Conservation (phyloP, 1,140 invertebrate species). For the Trichonephila clavata region DNA sequence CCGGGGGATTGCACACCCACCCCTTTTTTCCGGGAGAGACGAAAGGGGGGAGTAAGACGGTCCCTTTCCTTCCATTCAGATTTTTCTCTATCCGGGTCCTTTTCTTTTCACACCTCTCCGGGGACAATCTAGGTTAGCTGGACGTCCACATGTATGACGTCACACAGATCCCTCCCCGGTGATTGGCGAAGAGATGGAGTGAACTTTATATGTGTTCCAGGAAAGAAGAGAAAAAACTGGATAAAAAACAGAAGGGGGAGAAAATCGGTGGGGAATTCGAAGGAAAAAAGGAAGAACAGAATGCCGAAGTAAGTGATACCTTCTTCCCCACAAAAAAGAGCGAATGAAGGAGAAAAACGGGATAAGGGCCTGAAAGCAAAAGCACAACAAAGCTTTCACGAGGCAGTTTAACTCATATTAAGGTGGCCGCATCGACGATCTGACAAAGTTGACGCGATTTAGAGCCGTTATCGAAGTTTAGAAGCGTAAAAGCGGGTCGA, state of each 20-base stretch:
- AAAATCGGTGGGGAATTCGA: slow-evolving; percentile 37
- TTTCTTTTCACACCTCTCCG: slow-evolving; percentile 54
- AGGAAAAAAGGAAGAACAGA: slow-evolving; percentile 29
- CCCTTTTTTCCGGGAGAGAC: slow-evolving; percentile 37
- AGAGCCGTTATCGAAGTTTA: slow-evolving; percentile 69
- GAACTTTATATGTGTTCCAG: slow-evolving; percentile 54
- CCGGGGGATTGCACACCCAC: slow-evolving; percentile 38
- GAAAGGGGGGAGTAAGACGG: slow-evolving; percentile 42
- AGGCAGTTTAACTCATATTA: slow-evolving; percentile 74
- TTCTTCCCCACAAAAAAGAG: slow-evolving; percentile 31
- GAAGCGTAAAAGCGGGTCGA: slow-evolving; percentile 55
- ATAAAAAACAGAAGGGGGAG: slow-evolving; percentile 11
- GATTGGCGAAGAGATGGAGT: slow-evolving; percentile 72
- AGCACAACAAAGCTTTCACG: slow-evolving; percentile 75
- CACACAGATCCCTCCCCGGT: slow-evolving; percentile 55
- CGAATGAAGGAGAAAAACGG: slow-evolving; percentile 63
- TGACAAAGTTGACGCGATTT: slow-evolving; percentile 72
- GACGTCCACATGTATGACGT: slow-evolving; percentile 71
- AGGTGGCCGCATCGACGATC: slow-evolving; percentile 69
- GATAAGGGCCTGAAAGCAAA: slow-evolving; percentile 63
- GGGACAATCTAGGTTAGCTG: slow-evolving; percentile 72
- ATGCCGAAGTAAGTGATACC: background rate
- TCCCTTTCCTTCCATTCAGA: slow-evolving; percentile 65
- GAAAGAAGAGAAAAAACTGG: slow-evolving; percentile 32
- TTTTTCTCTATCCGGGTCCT: slow-evolving; percentile 44